Conservation (phyloP, 1,140 invertebrate species). For the Oedothorax gibbosus region DNA sequence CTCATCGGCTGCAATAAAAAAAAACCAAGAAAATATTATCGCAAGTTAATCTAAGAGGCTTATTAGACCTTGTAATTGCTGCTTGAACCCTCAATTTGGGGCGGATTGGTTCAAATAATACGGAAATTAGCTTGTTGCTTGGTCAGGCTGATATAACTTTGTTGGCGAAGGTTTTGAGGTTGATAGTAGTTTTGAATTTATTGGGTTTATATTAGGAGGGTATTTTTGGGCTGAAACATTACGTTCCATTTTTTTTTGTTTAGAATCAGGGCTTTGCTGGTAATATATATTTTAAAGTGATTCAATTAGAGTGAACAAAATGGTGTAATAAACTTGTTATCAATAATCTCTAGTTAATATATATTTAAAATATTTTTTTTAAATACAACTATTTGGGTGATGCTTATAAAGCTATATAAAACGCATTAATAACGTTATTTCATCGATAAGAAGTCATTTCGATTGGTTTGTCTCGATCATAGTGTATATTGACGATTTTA, state of each 20-base stretch:
- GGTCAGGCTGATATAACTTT: conserved; percentile 22
- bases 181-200: neutral
- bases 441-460: too few species aligned
- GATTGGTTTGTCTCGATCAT: too few species aligned
- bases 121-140: conserved; percentile 37
- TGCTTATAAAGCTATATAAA: too few species aligned
- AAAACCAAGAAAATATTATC: conserved; percentile 48
- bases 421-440: too few species aligned
- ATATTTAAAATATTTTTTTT: too few species aligned
- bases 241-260: neutral
- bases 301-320: too few species aligned
- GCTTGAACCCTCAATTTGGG: conserved; percentile 56
- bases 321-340: too few species aligned
- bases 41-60: conserved; percentile 56
- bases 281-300: neutral
- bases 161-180: neutral
- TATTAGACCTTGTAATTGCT: conserved; percentile 59
- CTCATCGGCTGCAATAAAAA: neutral
- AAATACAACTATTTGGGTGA: too few species aligned
- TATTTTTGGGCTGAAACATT: neutral
- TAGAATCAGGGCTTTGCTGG: neutral
- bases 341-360: too few species aligned
- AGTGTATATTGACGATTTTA: too few species aligned
- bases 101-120: conserved; percentile 58
- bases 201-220: neutral